Base-by-base conservation (phyloP, 1,140 invertebrate genomes). In the Drosophila equinoxialis region DNA sequence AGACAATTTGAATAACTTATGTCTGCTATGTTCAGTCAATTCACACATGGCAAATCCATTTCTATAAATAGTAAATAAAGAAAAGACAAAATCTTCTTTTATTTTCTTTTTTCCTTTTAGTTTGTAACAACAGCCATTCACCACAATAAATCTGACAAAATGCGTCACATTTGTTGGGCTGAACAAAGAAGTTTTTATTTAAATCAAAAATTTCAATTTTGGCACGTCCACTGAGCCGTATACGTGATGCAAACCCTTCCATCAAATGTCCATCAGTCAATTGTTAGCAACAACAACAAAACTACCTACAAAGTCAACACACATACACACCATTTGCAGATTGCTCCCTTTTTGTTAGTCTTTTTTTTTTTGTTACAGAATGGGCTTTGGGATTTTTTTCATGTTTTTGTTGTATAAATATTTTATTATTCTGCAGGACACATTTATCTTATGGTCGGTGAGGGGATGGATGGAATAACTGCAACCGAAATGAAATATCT, bases 181-280 rank as follows among this genome's bases (percentile, higher is more conserved):
- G 17, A 54, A 51, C 33, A 54, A 71, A 37, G 70, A 45, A 26
- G 14, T 20, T 59, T 59, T 45, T 64, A 17, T 59, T 45, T 64
- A 17, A 20, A 37, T 17, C 55, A 58, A 58, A 76, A 60, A 58
- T 76, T 76, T 76, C 65, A 69, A 55, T 69, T 76, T 59, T 45
- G 42, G 59, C 74, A 69, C 74, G 74, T 76, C 65, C 73, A 60
- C 60, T 14, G 66, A 59, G 71, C 63, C 63, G 72, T 54, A 64
- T 77, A 76, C 74, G 73, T 76, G 74, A 76, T 76, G 73, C 61
- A 66, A 55, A 59, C 55, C 73, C 66, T 76, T 76, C 74, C 73
- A 76, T 76, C 65, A 76, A 76, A 76, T 69, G 61, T 77, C 73
- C 73, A 76, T 76, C 74, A 76, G 59, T 76, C 65, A 76, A 69